phyloP scores from a whole-genome alignment of 1,140 invertebrate genomes.

The Drosophila azteca region DNA sequence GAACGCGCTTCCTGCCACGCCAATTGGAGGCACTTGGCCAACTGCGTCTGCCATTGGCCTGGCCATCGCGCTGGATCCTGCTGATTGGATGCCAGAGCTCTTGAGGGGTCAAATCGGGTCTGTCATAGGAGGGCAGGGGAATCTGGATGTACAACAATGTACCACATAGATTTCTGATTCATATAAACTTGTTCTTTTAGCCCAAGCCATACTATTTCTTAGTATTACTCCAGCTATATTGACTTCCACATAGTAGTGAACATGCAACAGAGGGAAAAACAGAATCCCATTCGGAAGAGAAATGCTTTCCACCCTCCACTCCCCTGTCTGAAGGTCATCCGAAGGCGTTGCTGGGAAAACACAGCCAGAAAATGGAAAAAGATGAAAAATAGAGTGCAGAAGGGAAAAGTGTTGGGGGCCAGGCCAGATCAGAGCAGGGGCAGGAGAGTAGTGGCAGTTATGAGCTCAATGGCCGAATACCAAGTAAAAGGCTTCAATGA shows the following conservation, averaged over 20 bases:
- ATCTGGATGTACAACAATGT: no score
- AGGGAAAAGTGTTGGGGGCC: no score
- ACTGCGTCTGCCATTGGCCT: constrained; percentile 67
- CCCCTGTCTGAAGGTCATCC: constrained; percentile 21
- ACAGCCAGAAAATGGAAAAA: not conserved
- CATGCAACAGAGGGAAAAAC: no score
- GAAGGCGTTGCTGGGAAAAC: constrained; percentile 9
- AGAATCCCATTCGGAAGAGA: no score
- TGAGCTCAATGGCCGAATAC: constrained; percentile 60
- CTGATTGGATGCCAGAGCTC: constrained; percentile 61
- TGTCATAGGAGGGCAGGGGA: constrained; percentile 4
- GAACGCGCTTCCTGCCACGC: constrained; percentile 66
- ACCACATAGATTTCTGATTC: no score
- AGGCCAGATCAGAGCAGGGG: not conserved
- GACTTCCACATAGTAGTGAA: no score
- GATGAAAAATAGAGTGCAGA: not conserved
- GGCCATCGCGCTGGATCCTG: constrained; percentile 42
- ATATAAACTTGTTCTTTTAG: no score
- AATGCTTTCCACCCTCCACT: not conserved
- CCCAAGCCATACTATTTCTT: no score
- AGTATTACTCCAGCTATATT: no score
- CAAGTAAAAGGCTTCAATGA: constrained; percentile 57
- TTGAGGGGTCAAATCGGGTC: constrained; percentile 45
- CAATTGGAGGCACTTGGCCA: constrained; percentile 70
- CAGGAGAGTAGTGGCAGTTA: constrained; percentile 30